Evolutionary conservation across 2,888 invertebrate genomes (phyloP), one percentile per base, ranked within the genome.

Genomic region (Silvanus unidentatus): DNA sequence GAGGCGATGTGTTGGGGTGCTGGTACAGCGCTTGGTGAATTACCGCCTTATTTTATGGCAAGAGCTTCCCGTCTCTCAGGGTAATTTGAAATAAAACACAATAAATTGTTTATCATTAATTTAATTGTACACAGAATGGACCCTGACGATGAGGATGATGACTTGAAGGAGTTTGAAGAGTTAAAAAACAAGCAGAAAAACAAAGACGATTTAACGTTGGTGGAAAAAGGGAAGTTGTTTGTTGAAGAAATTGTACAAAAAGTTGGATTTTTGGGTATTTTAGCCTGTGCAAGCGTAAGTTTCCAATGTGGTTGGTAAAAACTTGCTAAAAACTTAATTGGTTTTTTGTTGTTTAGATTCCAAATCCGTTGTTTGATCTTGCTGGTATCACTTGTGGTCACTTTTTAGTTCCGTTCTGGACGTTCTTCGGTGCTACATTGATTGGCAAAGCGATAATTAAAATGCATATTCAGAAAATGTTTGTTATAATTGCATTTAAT

Each of bases 21-120:
- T 14, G 93, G 99, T 2, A 99, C 99, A 0, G 99, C 99, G 0
- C 76, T 99, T n/a, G 99, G 99, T 0, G 99, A 99, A 70, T 73
- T 99, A 54, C 99, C 99, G 2, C 99, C 99, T 0, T 99, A 99
- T 77, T 99, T 99, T 73, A 97, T 99, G 96, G 99, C 99, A n/a
- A 77, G 93, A 49, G 96, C 98, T 2, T 89, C 91, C 1, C 73
- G 91, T 8, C 75, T 88, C 1, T 84, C 84, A 0, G 78, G 72
- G 65, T 69, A 57, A 54, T 55, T 53, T 14, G 4, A 12, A 38
- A 15, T n/a, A n/a, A n/a, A n/a, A 12, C 37, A 36, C n/a, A 47
- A 49, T 39, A 34, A 40, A 35, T 40, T 44, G 9, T 12, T 14
- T 13, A 15, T 12, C 1, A 42, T 11, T 38, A 13, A 27, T 45